Percentiles rank a stretch among this genome's conserved stretches.
Conservation (phyloP, 1,140 invertebrate genomes). For the Caenorhabditis inopinata region DNA sequence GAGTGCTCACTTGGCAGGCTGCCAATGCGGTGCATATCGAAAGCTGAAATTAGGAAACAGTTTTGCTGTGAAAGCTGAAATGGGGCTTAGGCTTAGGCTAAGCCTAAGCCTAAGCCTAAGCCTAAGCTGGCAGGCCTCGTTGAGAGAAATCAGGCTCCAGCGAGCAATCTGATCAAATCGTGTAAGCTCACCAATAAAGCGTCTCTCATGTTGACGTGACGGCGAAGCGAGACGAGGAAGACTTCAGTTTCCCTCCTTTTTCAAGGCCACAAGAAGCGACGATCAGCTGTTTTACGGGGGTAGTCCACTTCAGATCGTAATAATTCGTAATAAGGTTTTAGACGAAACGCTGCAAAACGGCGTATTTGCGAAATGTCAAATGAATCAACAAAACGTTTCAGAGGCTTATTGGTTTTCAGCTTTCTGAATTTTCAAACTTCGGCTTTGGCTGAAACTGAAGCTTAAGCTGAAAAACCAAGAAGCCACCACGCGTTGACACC, state of each 20-base stretch:
- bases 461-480: no score
- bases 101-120: no score
- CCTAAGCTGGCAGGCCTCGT: no score
- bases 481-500: no score
- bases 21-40: background rate
- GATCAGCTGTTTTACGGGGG: slow-evolving; percentile 1
- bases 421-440: no score
- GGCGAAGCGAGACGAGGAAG: background rate
- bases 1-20: background rate
- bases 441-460: no score
- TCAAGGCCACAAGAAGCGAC: slow-evolving; percentile 6
- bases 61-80: background rate
- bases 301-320: background rate
- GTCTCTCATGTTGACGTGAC: background rate
- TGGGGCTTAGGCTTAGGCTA: no score
- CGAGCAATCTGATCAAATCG: no score
- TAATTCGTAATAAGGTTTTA: background rate
- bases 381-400: no score
- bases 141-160: no score
- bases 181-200: background rate
- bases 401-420: no score
- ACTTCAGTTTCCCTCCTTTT: background rate
- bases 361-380: no score
- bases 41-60: background rate
- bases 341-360: background rate